Evolutionary conservation across 2,113 vertebrate species (phyloP).

Genomic region (Cygnus atratus): DNA sequence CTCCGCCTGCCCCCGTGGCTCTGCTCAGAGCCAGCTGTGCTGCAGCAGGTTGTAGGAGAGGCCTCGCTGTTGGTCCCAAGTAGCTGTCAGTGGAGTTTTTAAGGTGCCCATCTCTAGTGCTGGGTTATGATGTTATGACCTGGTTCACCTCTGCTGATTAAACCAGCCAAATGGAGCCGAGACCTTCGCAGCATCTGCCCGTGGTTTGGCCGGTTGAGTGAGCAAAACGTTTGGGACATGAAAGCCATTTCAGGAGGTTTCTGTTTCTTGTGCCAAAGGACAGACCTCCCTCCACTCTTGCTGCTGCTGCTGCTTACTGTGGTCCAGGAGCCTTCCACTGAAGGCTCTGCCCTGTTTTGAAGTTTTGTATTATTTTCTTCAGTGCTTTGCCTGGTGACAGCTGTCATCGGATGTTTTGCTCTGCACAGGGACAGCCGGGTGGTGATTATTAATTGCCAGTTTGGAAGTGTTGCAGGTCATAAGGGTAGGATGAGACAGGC

Average conservation of each 20-base stretch:
- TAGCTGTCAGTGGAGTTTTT: neutral
- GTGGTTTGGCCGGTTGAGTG: neutral
- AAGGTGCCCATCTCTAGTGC: neutral
- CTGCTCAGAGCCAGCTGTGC: neutral
- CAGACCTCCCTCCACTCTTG: neutral
- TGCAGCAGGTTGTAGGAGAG: neutral
- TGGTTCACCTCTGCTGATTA: neutral
- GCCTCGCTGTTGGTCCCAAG: neutral
- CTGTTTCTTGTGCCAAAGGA: neutral
- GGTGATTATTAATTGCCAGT: neutral
- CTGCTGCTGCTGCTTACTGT: neutral
- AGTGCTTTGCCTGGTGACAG: neutral
- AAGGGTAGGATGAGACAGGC: neutral
- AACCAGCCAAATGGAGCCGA: neutral
- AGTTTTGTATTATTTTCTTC: neutral
- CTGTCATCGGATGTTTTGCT: neutral
- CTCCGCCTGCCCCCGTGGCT: neutral
- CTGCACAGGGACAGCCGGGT: neutral
- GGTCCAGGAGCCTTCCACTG: neutral
- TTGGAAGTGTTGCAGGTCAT: neutral
- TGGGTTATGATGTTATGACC: neutral
- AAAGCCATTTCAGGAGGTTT: neutral
- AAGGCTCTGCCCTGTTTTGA: neutral
- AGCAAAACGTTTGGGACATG: neutral
- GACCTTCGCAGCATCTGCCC: neutral